Evolutionary conservation across 2,797 vertebrate species (phyloP), one percentile per base, ranked within the genome.

Genomic region (Hafferia zeledoni): DNA sequence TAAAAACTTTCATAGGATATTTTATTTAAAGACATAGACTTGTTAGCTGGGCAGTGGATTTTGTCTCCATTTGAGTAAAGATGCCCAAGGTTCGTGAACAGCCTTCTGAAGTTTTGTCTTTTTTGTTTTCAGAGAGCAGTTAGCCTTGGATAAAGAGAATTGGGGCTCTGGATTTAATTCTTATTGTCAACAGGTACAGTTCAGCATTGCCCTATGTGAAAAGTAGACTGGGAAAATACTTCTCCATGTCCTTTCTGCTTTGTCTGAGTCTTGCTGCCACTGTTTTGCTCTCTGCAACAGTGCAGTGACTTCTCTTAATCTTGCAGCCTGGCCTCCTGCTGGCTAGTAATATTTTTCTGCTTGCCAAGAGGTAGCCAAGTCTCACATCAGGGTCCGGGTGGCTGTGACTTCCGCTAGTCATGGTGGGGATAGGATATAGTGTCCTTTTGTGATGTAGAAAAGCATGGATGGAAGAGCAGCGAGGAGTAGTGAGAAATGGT

Each of bases 401-500:
- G 13, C 39, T 23, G 44, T 35, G 56, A 24, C 30, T 63, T 23
- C 7, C 30, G 27, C 33, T 59, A 25, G 33, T 4, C 10, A 9
- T 24, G 24, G 9, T 55, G 30, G 46, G 20, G 41, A 4, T 24
- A 22, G 22, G 13, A 46, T 39, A 6, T 3, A 9, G 25, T 2
- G 9, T 59, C 20, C 16, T 30, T 22, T 4, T 25, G 11, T 2
- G 1, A 1, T 9, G 20, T 4, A 4, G 63, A 17, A 35, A 28
- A 39, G 16, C 22, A 28, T 49, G 46, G 22, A 87, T 56, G 35
- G 20, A 53, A 13, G 61, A 74, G 61, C 30, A 30, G 44, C 33
- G 49, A 33, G 12, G 24, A 37, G 14, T 1, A 17, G 27, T 5
- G 41, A 47, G 46, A 39, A 39, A 30, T 0, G 0, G 24, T 23